Conservation (phyloP, 2,113 vertebrate species). For the Cynopterus brachyotis region DNA sequence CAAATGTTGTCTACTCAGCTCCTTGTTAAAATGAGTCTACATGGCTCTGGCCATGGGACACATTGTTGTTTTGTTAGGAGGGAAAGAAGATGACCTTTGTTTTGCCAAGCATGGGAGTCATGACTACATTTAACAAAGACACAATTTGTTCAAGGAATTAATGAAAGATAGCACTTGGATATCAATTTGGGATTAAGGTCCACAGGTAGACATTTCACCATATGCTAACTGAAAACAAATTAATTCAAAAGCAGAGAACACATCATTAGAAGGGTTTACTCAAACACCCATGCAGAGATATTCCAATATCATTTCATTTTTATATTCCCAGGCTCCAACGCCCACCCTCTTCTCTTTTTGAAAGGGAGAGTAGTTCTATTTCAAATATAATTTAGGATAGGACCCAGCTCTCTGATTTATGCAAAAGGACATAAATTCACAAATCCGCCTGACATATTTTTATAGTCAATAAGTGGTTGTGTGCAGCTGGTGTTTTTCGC, state of each 20-base stretch:
- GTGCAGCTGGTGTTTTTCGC: neutral
- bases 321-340: neutral
- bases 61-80: neutral
- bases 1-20: neutral
- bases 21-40: neutral
- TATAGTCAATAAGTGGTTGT: neutral
- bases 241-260: neutral
- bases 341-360: neutral
- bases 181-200: neutral
- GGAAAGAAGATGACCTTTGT: neutral
- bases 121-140: neutral
- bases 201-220: neutral
- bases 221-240: neutral
- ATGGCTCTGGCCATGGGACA: neutral
- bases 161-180: neutral
- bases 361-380: neutral
- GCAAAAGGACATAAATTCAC: neutral
- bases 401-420: slow-evolving; percentile 26
- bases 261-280: neutral
- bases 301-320: neutral
- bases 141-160: neutral
- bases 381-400: neutral
- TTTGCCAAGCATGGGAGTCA: neutral
- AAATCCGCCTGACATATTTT: neutral
- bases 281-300: neutral